These are phyloP conservation scores for Nasonia vitripennis DNA, from an alignment of 1,140 invertebrate species.

Conservation along the genomic window DNA sequence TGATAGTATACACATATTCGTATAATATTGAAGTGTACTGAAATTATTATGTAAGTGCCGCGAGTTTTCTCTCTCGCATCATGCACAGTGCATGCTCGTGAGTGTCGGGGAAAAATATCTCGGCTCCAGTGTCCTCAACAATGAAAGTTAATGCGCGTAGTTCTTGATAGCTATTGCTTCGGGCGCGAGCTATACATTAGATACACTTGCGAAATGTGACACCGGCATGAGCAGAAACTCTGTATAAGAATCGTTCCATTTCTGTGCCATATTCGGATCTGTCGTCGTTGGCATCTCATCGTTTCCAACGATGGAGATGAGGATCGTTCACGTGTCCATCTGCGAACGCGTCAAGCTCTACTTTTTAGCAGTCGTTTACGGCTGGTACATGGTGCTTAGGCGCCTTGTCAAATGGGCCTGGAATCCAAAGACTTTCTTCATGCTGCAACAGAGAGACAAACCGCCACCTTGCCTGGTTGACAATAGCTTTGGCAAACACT, in stretches of 20 bases:
- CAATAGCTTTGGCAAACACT: slow-evolving; percentile 78
- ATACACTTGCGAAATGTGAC: neutral
- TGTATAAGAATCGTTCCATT: too few species aligned
- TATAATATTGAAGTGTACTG: neutral
- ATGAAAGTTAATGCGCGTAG: neutral
- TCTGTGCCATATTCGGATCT: too few species aligned
- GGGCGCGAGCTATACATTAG: too few species aligned
- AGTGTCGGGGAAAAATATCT: too few species aligned
- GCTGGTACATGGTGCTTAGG: slow-evolving; percentile 75
- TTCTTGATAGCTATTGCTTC: neutral
- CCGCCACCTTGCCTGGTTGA: slow-evolving; percentile 79
- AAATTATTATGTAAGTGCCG: neutral
- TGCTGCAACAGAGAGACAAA: slow-evolving; percentile 74
- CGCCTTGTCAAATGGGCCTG: slow-evolving; percentile 74
- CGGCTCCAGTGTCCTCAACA: neutral
- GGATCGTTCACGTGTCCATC: slow-evolving; percentile 73
- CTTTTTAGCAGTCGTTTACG: slow-evolving; percentile 74
- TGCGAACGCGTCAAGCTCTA: slow-evolving; percentile 74
- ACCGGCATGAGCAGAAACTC: neutral
- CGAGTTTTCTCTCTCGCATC: neutral
- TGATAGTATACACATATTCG: too few species aligned
- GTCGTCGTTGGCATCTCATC: too few species aligned
- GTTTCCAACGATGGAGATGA: slow-evolving; percentile 50
- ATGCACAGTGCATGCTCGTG: too few species aligned
- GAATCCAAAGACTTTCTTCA: slow-evolving; percentile 73